phyloP scores from a whole-genome alignment of 2,113 vertebrate species.

The Ptilonorhynchus violaceus region DNA sequence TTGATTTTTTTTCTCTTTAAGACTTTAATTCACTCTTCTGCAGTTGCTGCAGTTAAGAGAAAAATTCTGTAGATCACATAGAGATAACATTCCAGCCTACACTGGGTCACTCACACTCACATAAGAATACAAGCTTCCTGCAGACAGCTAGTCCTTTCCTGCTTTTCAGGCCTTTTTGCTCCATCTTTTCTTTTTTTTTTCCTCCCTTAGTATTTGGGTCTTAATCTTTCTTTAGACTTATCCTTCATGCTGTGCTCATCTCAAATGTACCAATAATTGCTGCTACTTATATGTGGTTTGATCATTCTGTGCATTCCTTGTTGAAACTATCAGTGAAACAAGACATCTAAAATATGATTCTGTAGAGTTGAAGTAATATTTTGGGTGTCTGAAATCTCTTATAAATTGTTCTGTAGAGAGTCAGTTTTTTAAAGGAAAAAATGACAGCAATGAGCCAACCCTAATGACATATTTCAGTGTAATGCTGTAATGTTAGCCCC shows the following conservation, averaged over 20 bases:
- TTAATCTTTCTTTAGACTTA: constrained; percentile 76
- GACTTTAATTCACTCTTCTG: constrained; percentile 76
- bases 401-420: constrained; percentile 31
- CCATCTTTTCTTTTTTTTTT: constrained; percentile 52
- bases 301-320: constrained; percentile 69
- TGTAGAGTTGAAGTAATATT: constrained; percentile 51
- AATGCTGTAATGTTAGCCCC: constrained; percentile 59
- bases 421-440: constrained; percentile 32
- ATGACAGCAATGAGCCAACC: constrained; percentile 45
- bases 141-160: constrained; percentile 68
- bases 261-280: constrained; percentile 79
- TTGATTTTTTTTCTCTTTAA: constrained; percentile 78
- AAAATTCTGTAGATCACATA: constrained; percentile 73
- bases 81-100: constrained; percentile 69
- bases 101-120: constrained; percentile 67
- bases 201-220: constrained; percentile 71
- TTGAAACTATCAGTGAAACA: constrained; percentile 61
- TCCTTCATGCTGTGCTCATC: constrained; percentile 72
- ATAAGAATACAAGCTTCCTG: constrained; percentile 74
- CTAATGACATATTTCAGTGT: constrained; percentile 58
- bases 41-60: constrained; percentile 67
- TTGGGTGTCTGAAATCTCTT: constrained; percentile 43
- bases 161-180: constrained; percentile 64
- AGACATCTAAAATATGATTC: constrained; percentile 59
- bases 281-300: constrained; percentile 65